Evolutionary conservation across 2,888 invertebrate genomes (phyloP), one percentile per base, ranked within the genome.

Genomic region (Pristionchus mayeri): DNA sequence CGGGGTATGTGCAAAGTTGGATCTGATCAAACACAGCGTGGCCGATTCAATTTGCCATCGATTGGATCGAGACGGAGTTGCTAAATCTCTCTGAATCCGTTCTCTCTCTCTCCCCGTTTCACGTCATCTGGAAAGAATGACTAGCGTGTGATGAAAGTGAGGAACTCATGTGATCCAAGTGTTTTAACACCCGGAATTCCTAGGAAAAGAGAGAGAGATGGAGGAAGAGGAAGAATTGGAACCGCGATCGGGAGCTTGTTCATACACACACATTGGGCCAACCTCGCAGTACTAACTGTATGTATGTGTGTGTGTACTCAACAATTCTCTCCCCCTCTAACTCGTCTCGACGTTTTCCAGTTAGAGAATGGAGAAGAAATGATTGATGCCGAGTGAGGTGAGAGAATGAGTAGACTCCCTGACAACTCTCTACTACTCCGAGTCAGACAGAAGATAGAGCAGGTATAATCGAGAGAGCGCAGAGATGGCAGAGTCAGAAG

Each of bases 401-500:
- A 44, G 67, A 67, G 71, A 63, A 63, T 63, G 24, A 6, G 16
- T 4, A 21, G 3, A 50, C 48, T 44, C 24, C 30, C 80, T 44
- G 34, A 0, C 44, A 6, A 6, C 13, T 44, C 44, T 9, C 44
- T 44, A 9, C 44, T 44, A 44, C 13, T 44, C 13, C 50, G 16
- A 30, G 37, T 13, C 21, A 2, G 7, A 30, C 9, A 13, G 27
- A 44, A 44, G 48, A 75, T 48, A 9, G 44, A 44, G 44, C 27
- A 27, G n/a, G 27, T n/a, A 44, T 75, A 40, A 40, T 37, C 63
- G n/a, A 76, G 54, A 75, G 79, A 76, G 50, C 75, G 50, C 27
- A 67, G 60, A 79, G 79, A 76, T 13, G 85, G 76, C 27, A 71
- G 82, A 87, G 78, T 84, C 48, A 40, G 85, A 84, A 84, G 80